These are phyloP conservation scores for Petaurus breviceps DNA, from an alignment of 2,113 vertebrate species.

Conservation along the genomic window DNA sequence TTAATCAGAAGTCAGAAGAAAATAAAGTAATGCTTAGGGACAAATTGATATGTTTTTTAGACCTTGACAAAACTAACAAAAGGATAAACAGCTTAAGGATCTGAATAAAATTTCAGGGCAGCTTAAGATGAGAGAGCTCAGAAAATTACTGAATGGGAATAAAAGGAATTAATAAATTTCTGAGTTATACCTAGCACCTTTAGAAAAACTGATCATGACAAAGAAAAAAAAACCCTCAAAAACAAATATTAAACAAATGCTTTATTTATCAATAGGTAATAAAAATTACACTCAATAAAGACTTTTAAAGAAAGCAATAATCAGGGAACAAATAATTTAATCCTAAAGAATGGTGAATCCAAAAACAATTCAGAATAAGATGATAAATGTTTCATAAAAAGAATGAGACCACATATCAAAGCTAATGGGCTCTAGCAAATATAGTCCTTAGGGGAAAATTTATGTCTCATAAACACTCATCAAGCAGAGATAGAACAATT, in stretches of 20 bases:
- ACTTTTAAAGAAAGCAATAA: neutral
- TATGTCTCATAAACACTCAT: neutral
- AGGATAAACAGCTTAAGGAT: neutral
- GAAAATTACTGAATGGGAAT: neutral
- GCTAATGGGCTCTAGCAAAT: neutral
- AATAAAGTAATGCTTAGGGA: neutral
- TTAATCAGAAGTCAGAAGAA: too few species aligned
- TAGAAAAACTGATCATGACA: neutral
- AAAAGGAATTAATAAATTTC: neutral
- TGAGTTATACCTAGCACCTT: too few species aligned
- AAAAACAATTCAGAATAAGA: neutral
- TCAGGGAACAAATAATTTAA: neutral
- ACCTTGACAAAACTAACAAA: neutral
- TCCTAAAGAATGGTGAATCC: neutral
- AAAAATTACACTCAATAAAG: neutral
- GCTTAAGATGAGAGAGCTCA: neutral
- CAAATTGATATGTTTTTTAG: neutral
- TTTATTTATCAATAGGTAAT: neutral
- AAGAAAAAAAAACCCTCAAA: neutral
- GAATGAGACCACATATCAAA: neutral
- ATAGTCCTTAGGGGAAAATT: neutral
- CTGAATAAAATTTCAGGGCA: neutral
- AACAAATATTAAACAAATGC: neutral
- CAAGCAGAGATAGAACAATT: neutral
- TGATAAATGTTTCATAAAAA: neutral